Conservation (phyloP, 2,888 invertebrate species). For the Pteria penguin region DNA sequence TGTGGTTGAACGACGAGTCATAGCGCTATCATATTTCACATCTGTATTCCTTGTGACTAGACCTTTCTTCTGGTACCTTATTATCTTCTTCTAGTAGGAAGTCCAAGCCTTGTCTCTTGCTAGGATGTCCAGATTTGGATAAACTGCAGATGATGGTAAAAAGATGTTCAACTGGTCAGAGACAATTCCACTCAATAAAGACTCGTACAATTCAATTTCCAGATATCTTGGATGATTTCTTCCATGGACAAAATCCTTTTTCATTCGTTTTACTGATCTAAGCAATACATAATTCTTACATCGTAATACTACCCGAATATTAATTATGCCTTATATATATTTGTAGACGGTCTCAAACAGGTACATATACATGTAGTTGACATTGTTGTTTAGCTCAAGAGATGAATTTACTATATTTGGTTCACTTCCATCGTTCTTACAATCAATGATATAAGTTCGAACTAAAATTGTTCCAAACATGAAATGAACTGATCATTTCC, state of each 20-base stretch:
- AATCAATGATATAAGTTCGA: slow-evolving; percentile 8
- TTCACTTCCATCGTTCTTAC: background rate
- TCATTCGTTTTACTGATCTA: slow-evolving; percentile 32
- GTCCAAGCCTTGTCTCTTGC: slow-evolving; percentile 34
- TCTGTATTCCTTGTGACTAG: too few relatives aligned
- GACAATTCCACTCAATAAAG: slow-evolving; percentile 2
- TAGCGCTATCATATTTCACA: too few relatives aligned
- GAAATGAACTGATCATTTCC: slow-evolving; percentile 24
- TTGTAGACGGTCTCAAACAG: slow-evolving; percentile 23
- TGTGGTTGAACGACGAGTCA: too few relatives aligned
- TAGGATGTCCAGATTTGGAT: slow-evolving; percentile 22
- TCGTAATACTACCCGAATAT: slow-evolving; percentile 23
- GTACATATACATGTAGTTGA: slow-evolving; percentile 12
- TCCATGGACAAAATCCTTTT: slow-evolving; percentile 37
- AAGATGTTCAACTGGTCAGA: slow-evolving; percentile 6
- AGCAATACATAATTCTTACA: slow-evolving; percentile 18
- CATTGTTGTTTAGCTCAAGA: background rate
- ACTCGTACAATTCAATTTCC: slow-evolving; percentile 35
- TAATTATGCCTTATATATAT: slow-evolving; percentile 27
- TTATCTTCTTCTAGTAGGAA: slow-evolving; percentile 36
- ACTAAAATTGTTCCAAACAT: slow-evolving; percentile 19
- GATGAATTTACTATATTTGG: slow-evolving; percentile 7
- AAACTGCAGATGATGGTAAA: background rate
- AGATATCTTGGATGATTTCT: slow-evolving; percentile 34
- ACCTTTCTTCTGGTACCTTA: too few relatives aligned